These are phyloP conservation scores for Anthoscopus minutus DNA, from an alignment of 2,113 vertebrate species.

Conservation along the genomic window DNA sequence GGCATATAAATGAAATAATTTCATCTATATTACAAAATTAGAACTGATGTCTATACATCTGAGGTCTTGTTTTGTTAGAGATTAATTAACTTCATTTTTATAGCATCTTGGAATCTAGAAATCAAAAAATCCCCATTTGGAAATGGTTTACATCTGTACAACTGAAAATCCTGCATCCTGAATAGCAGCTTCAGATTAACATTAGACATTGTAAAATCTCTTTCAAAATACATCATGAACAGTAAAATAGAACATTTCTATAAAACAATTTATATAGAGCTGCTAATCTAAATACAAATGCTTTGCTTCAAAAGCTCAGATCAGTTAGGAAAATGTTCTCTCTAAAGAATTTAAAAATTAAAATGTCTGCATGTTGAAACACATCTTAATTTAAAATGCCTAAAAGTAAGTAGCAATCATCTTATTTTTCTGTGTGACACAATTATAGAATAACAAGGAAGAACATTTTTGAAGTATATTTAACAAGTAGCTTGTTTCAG, in stretches of 20 bases:
- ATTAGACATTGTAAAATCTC: constrained; percentile 22
- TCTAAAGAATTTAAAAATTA: constrained; percentile 69
- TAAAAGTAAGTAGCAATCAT: constrained; percentile 67
- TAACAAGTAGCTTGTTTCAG: constrained; percentile 83
- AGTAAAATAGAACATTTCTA: not conserved
- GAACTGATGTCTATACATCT: not conserved
- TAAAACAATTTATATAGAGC: not conserved
- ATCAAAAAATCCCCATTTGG: not conserved
- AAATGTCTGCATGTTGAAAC: constrained; percentile 62
- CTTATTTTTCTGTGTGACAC: constrained; percentile 64
- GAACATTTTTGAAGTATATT: constrained; percentile 76
- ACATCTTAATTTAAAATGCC: constrained; percentile 70
- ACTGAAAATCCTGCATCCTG: not conserved
- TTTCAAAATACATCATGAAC: constrained; percentile 41
- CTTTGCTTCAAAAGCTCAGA: constrained; percentile 33
- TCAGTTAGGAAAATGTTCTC: constrained; percentile 49
- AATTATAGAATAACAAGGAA: constrained; percentile 69
- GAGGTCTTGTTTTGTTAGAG: not conserved
- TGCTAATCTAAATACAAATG: constrained; percentile 64
- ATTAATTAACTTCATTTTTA: not conserved
- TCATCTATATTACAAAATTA: not conserved
- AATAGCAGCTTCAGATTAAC: constrained; percentile 38
- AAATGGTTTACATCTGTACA: not conserved
- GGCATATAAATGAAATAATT: not conserved
- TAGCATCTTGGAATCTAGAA: not conserved